Evolutionary conservation across 92 coral and sea anemone species (phyloP).

Genomic region (Siderastrea radians): DNA sequence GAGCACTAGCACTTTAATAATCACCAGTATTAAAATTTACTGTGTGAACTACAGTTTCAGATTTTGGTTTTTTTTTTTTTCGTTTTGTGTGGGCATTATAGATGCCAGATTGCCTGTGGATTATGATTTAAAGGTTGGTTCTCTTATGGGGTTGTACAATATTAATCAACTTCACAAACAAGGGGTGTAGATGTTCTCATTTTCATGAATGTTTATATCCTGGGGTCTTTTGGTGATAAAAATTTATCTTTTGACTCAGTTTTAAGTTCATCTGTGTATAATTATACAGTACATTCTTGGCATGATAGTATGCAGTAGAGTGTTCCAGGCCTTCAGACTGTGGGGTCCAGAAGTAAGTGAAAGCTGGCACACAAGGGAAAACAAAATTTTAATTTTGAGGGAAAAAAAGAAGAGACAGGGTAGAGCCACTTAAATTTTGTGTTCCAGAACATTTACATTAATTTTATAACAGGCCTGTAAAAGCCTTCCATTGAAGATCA

Average conservation of each 20-base stretch:
- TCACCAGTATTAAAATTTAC: neutral
- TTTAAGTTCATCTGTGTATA: neutral
- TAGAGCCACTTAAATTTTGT: too few relatives aligned
- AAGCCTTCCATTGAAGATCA: neutral
- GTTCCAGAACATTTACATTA: too few relatives aligned
- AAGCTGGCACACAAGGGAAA: too few relatives aligned
- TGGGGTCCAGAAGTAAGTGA: too few relatives aligned
- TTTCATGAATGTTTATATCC: neutral
- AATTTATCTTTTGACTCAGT: neutral
- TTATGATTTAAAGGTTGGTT: conserved; percentile 10
- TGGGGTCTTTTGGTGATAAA: neutral
- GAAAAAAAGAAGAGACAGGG: too few relatives aligned
- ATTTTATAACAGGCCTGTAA: too few relatives aligned
- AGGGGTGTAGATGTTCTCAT: neutral
- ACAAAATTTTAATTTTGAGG: too few relatives aligned
- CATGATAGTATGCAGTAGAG: too few relatives aligned
- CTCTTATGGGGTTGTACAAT: neutral
- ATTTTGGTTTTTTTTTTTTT: neutral
- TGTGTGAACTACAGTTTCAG: neutral
- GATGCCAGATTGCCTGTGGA: conserved; percentile 17
- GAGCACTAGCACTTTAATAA: neutral
- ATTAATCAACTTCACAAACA: conserved; percentile 27
- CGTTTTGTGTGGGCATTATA: neutral
- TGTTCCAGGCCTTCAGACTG: too few relatives aligned
- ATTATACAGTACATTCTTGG: neutral